These are phyloP conservation scores for Drosophila fulvimacula DNA, from an alignment of 2,888 invertebrate species.

Conservation along the genomic window DNA sequence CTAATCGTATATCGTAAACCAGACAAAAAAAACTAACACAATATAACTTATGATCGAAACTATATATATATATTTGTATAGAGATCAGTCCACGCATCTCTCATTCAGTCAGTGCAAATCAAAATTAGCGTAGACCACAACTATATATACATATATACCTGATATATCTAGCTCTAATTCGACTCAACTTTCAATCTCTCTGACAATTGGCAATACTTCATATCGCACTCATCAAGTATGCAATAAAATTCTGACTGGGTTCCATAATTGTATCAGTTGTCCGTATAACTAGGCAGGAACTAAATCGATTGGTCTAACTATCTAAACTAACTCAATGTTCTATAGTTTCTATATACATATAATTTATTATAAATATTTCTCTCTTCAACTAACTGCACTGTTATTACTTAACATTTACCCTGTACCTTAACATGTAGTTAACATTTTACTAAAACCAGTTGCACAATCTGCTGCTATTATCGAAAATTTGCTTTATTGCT, in stretches of 20 bases:
- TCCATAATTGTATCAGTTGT: conserved; percentile 3
- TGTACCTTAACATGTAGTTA: conserved; percentile 8
- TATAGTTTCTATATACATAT: neutral
- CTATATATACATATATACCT: neutral
- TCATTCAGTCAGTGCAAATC: conserved; percentile 27
- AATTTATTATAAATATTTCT: neutral
- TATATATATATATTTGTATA: conserved; percentile 36
- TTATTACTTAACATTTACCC: conserved; percentile 6
- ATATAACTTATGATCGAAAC: conserved; percentile 24
- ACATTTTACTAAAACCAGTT: conserved; percentile 1
- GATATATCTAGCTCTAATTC: conserved; percentile 3
- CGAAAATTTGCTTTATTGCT: conserved; percentile 13
- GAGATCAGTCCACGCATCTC: conserved; percentile 49
- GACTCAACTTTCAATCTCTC: conserved; percentile 14
- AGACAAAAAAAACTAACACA: conserved; percentile 29
- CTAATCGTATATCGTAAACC: conserved; percentile 36
- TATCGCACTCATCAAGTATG: conserved; percentile 31
- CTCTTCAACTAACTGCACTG: conserved; percentile 10
- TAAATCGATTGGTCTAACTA: conserved; percentile 2
- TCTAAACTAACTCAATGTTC: neutral
- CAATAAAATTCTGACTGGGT: neutral
- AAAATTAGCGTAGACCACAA: conserved; percentile 19
- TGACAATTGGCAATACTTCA: conserved; percentile 35
- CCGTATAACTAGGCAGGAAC: conserved; percentile 26
- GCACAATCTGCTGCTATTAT: conserved; percentile 22